Percentiles rank a stretch among this genome's conserved stretches.
These are phyloP conservation scores for Porites cylindrica DNA, from an alignment of 92 coral and sea anemone species.

Conservation along the genomic window DNA sequence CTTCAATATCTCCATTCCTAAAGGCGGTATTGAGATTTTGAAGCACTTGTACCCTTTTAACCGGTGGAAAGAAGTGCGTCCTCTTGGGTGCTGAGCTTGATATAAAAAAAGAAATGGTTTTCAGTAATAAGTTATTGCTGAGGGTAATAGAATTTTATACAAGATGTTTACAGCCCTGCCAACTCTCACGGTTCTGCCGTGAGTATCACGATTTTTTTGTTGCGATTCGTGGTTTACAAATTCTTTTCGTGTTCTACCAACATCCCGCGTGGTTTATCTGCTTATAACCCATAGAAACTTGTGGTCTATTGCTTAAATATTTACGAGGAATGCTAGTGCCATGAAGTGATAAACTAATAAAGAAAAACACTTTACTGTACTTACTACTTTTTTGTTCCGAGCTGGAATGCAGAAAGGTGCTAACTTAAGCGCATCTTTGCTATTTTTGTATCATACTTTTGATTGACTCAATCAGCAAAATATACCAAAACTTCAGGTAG, in stretches of 20 bases:
- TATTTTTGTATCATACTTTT: not conserved
- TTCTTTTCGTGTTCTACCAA: no score
- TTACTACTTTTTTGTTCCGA: slow-evolving; percentile 37
- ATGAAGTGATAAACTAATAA: slow-evolving; percentile 41
- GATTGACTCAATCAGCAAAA: not conserved
- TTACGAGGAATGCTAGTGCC: slow-evolving; percentile 44
- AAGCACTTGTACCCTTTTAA: slow-evolving; percentile 59
- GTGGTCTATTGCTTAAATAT: no score
- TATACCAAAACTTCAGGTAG: not conserved
- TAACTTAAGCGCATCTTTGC: not conserved
- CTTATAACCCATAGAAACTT: not conserved
- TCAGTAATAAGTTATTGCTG: no score
- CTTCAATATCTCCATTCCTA: slow-evolving; percentile 57
- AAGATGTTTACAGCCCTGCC: no score
- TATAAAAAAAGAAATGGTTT: no score
- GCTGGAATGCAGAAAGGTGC: slow-evolving; percentile 6
- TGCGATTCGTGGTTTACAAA: no score
- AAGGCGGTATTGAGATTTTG: slow-evolving; percentile 55
- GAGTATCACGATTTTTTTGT: no score
- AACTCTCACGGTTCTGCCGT: no score
- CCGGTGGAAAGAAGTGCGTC: slow-evolving; percentile 72
- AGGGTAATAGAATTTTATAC: no score
- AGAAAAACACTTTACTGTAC: slow-evolving; percentile 30
- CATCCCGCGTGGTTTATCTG: no score
- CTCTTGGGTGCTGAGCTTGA: slow-evolving; percentile 51